phyloP scores from a whole-genome alignment of 2,888 invertebrate species.

The Melipona beecheii region DNA sequence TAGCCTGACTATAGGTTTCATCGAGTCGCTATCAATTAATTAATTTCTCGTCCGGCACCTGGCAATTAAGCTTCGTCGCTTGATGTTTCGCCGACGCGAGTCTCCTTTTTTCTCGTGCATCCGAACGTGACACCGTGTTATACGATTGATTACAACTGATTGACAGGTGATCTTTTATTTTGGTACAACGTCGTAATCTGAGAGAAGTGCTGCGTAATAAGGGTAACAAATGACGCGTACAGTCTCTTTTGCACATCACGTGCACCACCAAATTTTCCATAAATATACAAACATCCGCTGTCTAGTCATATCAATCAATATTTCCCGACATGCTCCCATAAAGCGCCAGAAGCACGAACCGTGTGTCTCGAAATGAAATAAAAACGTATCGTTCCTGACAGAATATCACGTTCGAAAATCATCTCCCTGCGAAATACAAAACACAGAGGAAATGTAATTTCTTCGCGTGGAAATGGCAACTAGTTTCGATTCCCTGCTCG shows the following conservation, averaged over 20 bases:
- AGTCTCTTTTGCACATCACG: background rate
- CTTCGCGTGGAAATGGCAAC: background rate
- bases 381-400: background rate
- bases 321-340: too few relatives aligned
- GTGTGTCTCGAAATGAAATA: too few relatives aligned
- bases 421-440: background rate
- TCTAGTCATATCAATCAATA: too few relatives aligned
- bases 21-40: conserved; percentile 21
- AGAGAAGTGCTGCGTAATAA: background rate
- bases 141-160: too few relatives aligned
- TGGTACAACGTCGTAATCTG: too few relatives aligned
- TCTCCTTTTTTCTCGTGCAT: too few relatives aligned
- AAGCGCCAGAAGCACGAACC: too few relatives aligned
- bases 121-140: too few relatives aligned
- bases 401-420: background rate
- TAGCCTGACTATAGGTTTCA: background rate
- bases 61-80: conserved; percentile 11
- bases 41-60: background rate
- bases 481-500: background rate
- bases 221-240: background rate
- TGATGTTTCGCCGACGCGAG: background rate
- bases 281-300: too few relatives aligned
- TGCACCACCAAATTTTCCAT: too few relatives aligned
- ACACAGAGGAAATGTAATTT: background rate
- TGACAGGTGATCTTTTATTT: too few relatives aligned